A percentile compares a stretch with the other conserved stretches of the same genome.
These are phyloP conservation scores for Manis pentadactyla DNA, from an alignment of 2,797 vertebrate species.

Conservation along the genomic window DNA sequence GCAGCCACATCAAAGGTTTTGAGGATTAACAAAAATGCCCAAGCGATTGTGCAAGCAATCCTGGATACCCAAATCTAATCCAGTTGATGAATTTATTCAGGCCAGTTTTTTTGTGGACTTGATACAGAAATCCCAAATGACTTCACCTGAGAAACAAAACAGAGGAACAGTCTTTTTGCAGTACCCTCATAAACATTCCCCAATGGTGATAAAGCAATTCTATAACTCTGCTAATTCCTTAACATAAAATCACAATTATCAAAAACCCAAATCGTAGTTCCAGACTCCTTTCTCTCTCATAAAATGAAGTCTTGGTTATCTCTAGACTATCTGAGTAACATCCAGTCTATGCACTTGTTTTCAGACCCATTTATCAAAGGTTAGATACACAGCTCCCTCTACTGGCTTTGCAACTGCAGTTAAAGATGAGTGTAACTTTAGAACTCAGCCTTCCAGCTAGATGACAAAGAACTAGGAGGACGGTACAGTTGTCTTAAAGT, in stretches of 20 bases:
- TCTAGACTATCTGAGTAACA: background rate
- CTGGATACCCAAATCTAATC: constrained; percentile 46
- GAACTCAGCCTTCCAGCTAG: rapidly evolving
- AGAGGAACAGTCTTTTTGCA: background rate
- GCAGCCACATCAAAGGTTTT: constrained; percentile 54
- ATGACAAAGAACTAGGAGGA: background rate
- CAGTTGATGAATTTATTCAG: constrained; percentile 34
- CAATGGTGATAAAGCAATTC: background rate
- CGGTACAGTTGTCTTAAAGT: background rate
- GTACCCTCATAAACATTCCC: background rate
- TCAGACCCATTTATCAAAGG: background rate
- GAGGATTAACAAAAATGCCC: constrained; percentile 6
- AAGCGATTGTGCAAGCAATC: background rate
- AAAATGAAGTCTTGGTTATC: background rate
- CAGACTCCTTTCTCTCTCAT: background rate
- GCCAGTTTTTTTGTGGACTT: constrained; percentile 17
- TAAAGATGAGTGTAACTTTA: background rate
- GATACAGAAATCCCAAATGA: constrained; percentile 14
- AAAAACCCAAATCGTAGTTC: constrained; percentile 17
- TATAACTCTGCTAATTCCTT: constrained; percentile 6
- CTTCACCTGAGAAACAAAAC: background rate
- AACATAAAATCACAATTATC: background rate
- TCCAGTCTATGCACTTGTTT: background rate
- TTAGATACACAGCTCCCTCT: constrained; percentile 77
- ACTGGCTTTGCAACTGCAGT: constrained; percentile 51